Conservation (phyloP, 2,797 vertebrate species). For the Phataginus tetradactyla region DNA sequence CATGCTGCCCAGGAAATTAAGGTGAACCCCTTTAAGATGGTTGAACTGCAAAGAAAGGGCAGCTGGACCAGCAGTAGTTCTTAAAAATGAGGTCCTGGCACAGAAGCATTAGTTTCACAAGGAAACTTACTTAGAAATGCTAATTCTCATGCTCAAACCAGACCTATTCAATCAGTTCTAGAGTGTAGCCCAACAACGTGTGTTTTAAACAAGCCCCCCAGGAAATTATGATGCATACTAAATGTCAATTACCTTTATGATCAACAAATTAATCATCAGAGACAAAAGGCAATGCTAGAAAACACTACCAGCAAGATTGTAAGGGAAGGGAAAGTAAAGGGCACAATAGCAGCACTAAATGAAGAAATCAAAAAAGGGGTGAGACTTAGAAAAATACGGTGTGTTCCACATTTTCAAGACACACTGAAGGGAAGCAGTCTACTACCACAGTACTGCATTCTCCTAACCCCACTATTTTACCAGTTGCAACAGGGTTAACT, state of each 20-base stretch:
- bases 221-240: not conserved
- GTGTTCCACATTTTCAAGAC: not conserved
- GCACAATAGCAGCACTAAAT: not conserved
- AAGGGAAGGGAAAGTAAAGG: not conserved
- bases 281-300: not conserved
- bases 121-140: not conserved
- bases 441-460: not conserved
- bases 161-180: not conserved
- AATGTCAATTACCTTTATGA: not conserved
- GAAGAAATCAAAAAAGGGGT: not conserved
- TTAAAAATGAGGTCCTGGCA: conserved; percentile 34
- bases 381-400: not conserved
- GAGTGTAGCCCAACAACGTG: not conserved
- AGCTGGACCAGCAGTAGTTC: not conserved
- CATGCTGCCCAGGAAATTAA: not conserved
- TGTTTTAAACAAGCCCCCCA: not conserved
- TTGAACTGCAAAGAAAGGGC: not conserved
- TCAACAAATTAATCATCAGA: not conserved
- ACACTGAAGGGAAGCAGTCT: not conserved
- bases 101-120: not conserved
- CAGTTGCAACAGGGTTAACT: not conserved
- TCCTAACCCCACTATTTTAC: not conserved
- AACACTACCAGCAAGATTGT: not conserved
- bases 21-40: not conserved
- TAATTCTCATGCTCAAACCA: not conserved